Evolutionary conservation across 2,113 vertebrate genomes (phyloP).

Genomic region (Pterocles burchelli): DNA sequence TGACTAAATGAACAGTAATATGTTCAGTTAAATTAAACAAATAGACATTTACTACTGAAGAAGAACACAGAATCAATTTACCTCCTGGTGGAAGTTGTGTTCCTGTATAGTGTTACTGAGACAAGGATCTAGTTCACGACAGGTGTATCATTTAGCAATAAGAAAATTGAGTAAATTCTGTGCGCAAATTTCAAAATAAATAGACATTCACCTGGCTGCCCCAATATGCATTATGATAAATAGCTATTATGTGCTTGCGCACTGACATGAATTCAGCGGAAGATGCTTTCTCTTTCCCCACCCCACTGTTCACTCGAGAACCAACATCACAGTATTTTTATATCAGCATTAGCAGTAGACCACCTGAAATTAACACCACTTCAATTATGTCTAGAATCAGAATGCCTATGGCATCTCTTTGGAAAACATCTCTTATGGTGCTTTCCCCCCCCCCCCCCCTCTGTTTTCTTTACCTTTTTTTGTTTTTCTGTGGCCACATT

Average conservation of each 20-base stretch:
- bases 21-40: background rate
- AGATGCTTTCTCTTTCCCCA: background rate
- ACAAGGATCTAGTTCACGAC: background rate
- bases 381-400: background rate
- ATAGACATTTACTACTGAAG: background rate
- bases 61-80: background rate
- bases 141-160: background rate
- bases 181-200: background rate
- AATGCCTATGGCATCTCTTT: background rate
- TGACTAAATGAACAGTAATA: background rate
- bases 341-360: background rate
- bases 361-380: background rate
- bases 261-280: background rate
- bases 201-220: background rate
- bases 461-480: background rate
- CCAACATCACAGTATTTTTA: background rate
- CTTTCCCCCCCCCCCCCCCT: rapidly evolving
- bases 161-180: background rate
- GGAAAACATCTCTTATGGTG: background rate
- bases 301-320: background rate
- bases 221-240: background rate
- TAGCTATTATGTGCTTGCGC: background rate
- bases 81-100: background rate
- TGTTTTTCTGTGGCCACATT: background rate
- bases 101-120: background rate